These are phyloP conservation scores for Eupithecia centaureata DNA, from an alignment of 2,888 invertebrate genomes.

Conservation along the genomic window DNA sequence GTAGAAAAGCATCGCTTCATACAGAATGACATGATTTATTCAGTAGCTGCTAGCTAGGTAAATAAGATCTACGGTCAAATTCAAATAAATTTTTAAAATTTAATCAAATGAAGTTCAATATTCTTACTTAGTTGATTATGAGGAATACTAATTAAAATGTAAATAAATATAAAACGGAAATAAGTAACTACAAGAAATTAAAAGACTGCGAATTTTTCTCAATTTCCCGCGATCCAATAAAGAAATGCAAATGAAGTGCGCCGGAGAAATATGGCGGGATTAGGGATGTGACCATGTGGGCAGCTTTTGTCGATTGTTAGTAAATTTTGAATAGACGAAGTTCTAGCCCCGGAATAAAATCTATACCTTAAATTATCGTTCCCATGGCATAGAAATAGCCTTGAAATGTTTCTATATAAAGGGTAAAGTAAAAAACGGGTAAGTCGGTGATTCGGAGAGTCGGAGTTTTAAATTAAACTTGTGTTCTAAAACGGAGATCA, in stretches of 20 bases:
- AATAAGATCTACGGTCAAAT: not conserved
- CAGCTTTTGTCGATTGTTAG: not conserved
- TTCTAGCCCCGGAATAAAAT: too few species aligned
- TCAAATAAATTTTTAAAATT: not conserved
- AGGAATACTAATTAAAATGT: conserved; percentile 1
- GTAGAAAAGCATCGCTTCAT: not conserved
- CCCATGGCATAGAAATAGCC: too few species aligned
- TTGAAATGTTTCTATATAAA: too few species aligned
- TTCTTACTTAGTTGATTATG: not conserved
- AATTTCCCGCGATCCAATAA: conserved; percentile 79
- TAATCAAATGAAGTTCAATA: too few species aligned
- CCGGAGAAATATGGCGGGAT: conserved; percentile 68
- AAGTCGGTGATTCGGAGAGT: too few species aligned
- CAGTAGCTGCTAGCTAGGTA: not conserved
- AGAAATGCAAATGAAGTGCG: conserved; percentile 81
- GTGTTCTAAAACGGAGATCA: not conserved
- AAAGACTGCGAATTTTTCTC: conserved; percentile 71
- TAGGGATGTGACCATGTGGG: conserved; percentile 45
- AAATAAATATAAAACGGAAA: conserved; percentile 1
- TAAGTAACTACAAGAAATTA: conserved; percentile 6
- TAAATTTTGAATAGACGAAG: too few species aligned
- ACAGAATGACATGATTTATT: not conserved
- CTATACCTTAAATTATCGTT: too few species aligned
- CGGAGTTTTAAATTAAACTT: too few species aligned
- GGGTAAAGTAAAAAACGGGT: too few species aligned